These are phyloP conservation scores for Acrocyrtus sp. DNA, from an alignment of 2,888 invertebrate species.

Conservation along the genomic window DNA sequence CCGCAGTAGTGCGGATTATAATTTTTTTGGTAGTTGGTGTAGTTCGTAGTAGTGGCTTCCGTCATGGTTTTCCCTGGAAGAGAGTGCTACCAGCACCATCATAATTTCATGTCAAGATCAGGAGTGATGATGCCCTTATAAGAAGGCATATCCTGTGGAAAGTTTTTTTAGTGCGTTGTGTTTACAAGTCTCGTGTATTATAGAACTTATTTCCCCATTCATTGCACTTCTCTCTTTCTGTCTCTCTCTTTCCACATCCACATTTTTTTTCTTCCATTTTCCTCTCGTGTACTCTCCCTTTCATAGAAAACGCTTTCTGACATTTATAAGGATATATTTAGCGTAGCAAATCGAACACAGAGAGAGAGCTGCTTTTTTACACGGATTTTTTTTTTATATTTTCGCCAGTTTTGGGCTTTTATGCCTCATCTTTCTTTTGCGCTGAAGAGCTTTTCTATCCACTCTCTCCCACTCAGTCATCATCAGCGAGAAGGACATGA, in stretches of 20 bases:
- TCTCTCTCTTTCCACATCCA: neutral
- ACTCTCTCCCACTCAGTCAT: neutral
- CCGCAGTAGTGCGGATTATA: neutral
- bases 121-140: constrained; percentile 10
- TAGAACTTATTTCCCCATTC: too few species aligned
- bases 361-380: too few species aligned
- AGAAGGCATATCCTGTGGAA: neutral
- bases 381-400: too few species aligned
- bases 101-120: constrained; percentile 17
- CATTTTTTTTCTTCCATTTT: neutral
- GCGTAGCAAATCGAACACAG: neutral
- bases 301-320: too few species aligned
- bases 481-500: constrained; percentile 1
- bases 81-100: constrained; percentile 10
- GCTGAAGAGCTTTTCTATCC: neutral
- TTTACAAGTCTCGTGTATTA: neutral
- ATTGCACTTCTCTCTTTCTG: neutral
- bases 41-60: constrained; percentile 3
- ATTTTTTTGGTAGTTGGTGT: too few species aligned
- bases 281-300: constrained; percentile 13
- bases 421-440: neutral
- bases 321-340: too few species aligned
- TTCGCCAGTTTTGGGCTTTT: too few species aligned
- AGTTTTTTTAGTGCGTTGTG: neutral
- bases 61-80: neutral